phyloP scores from a whole-genome alignment of 2,888 invertebrate species.

The Eupelmus urozonus region DNA sequence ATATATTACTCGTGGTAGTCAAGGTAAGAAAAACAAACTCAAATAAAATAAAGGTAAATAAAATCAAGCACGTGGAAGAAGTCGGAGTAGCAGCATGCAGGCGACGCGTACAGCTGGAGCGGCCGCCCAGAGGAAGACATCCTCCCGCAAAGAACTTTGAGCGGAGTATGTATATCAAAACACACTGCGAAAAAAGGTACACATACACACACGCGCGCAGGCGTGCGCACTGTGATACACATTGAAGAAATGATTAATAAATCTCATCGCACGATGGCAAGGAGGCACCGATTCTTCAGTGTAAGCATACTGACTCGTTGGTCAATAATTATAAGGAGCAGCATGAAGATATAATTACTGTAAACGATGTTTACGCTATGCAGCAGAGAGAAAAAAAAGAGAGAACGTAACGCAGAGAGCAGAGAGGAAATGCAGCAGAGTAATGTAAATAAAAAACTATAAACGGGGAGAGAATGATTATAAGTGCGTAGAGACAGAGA shows the following conservation, averaged over 20 bases:
- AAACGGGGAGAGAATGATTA: not conserved
- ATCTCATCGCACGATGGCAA: not conserved
- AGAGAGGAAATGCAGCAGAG: not conserved
- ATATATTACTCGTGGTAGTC: slow-evolving; percentile 28
- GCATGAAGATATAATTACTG: not conserved
- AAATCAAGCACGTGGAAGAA: too few relatives aligned
- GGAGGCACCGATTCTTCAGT: too few relatives aligned
- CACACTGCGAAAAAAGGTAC: slow-evolving; percentile 4
- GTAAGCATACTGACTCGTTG: slow-evolving; percentile 7
- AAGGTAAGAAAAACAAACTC: not conserved
- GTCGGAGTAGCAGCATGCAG: slow-evolving; percentile 33
- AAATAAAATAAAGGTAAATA: too few relatives aligned
- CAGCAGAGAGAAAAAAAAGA: not conserved
- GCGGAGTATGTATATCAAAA: not conserved
- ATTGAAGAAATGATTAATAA: not conserved
- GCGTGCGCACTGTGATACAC: slow-evolving; percentile 7
- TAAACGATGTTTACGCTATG: too few relatives aligned
- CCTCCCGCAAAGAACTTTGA: not conserved
- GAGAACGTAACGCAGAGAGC: not conserved
- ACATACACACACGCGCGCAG: not conserved
- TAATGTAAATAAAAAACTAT: not conserved
- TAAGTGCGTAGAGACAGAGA: slow-evolving; percentile 13
- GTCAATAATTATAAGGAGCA: too few relatives aligned
- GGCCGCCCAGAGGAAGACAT: not conserved
- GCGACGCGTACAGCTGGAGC: not conserved